These are phyloP conservation scores for Chondrosia reniformis DNA, from an alignment of 37 sponge, comb jelly and placozoan species.

Conservation along the genomic window DNA sequence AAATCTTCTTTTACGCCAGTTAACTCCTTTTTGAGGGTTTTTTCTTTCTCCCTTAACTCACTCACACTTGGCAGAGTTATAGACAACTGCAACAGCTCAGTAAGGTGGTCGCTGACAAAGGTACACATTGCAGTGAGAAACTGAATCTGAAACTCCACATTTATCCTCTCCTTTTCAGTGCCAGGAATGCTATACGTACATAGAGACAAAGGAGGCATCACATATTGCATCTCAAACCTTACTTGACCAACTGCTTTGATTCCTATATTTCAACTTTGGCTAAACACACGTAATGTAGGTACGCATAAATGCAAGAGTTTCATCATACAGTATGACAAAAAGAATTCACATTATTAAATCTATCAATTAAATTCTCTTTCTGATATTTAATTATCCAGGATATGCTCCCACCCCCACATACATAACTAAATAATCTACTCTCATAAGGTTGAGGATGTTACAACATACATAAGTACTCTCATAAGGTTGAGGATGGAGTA, in stretches of 20 bases:
- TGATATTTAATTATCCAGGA: too few species aligned
- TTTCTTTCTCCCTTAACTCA: background rate
- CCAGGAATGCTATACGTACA: constrained; percentile 54
- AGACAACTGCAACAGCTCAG: constrained; percentile 22
- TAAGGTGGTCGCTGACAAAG: constrained; percentile 29
- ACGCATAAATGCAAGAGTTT: too few species aligned
- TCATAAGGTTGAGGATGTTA: too few species aligned
- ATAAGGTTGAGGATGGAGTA: too few species aligned
- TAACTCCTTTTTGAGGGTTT: background rate
- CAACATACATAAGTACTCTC: too few species aligned
- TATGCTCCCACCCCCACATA: too few species aligned
- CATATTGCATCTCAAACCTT: background rate
- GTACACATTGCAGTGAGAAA: constrained; percentile 25
- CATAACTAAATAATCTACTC: too few species aligned
- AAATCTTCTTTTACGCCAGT: constrained; percentile 12
- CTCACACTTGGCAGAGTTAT: background rate
- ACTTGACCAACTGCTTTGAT: background rate
- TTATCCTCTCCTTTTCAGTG: constrained; percentile 38
- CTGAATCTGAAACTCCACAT: constrained; percentile 5
- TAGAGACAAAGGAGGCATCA: background rate
- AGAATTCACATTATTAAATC: too few species aligned
- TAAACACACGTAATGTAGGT: too few species aligned
- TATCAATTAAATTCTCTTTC: too few species aligned
- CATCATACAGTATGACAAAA: too few species aligned
- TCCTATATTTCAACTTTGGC: too few species aligned